phyloP scores from a whole-genome alignment of 2,888 invertebrate genomes.

The Eugnorisma glareosa region DNA sequence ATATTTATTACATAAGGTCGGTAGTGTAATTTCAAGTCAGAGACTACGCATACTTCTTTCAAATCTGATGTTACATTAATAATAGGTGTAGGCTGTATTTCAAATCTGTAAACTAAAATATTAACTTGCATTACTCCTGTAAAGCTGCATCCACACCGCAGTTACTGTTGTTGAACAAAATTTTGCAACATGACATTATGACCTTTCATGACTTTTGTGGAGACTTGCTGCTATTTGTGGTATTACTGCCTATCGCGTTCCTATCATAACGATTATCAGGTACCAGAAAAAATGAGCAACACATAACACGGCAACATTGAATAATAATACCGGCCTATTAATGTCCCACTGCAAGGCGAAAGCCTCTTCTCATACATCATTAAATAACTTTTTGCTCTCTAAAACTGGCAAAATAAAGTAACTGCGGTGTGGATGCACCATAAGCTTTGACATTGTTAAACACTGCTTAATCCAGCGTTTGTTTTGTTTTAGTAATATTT shows the following conservation, averaged over 20 bases:
- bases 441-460: neutral
- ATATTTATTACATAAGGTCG: constrained; percentile 7
- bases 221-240: neutral
- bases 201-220: neutral
- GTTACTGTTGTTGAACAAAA: neutral
- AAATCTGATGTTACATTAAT: neutral
- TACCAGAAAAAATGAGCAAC: neutral
- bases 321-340: neutral
- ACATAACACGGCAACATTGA: neutral
- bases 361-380: neutral
- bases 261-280: neutral
- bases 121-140: neutral
- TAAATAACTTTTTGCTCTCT: neutral
- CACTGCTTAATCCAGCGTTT: constrained; percentile 1
- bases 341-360: neutral
- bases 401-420: neutral
- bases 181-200: neutral
- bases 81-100: neutral
- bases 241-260: neutral
- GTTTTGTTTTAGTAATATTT: constrained; percentile 22
- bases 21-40: neutral
- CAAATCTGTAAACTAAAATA: neutral
- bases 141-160: neutral
- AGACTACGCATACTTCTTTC: neutral
- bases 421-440: neutral